Evolutionary conservation across 2,797 vertebrate genomes (phyloP), one percentile per base, ranked within the genome.

Genomic region (Pelochelys cantorii): DNA sequence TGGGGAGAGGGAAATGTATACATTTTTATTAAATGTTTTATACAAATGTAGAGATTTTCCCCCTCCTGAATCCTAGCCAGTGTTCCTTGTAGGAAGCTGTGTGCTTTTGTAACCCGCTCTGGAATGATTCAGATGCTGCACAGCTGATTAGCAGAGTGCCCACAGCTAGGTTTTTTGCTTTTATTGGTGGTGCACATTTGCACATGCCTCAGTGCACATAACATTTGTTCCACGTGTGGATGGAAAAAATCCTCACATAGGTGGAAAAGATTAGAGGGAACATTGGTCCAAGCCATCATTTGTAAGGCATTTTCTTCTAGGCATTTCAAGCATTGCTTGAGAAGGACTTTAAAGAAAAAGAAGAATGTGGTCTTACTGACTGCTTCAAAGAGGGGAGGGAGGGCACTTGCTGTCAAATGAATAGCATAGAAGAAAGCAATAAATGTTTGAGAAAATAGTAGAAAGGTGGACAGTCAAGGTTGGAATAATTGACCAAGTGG

Each of bases 381-480:
- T 95, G 83, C n/a, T 82, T 91, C 93, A 95, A 95, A 88, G 88
- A 52, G 31, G 31, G 87, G 88, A 52, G 31, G 31, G 48, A 34
- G 10, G n/a, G n/a, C 18, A 37, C 15, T 34, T 17, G 10, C 68
- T 37, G 68, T 34, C 18, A 37, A 71, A 71, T 8, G 68, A 18
- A 71, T 92, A 87, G 65, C 8, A 87, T 91, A 75, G 77, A 89
- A 90, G 65, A 90, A 52, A 75, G 56, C 25, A 2, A 81, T 95
- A 94, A 84, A 90, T 89, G 31, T 85, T 87, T 95, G 92, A 94
- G 79, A 87, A 83, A 96, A 77, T 92, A 93, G 94, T 8, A 81
- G 85, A 48, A 91, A 92, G 54, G 84, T 74, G 90, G 65, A 91
- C 90, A 93, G 86, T 95, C 91, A 95, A 78, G 94, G 54, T 57